Percentiles rank a stretch among this genome's conserved stretches.
Evolutionary conservation across 2,888 invertebrate species (phyloP).

Genomic region (Scaptomyza tumidula): DNA sequence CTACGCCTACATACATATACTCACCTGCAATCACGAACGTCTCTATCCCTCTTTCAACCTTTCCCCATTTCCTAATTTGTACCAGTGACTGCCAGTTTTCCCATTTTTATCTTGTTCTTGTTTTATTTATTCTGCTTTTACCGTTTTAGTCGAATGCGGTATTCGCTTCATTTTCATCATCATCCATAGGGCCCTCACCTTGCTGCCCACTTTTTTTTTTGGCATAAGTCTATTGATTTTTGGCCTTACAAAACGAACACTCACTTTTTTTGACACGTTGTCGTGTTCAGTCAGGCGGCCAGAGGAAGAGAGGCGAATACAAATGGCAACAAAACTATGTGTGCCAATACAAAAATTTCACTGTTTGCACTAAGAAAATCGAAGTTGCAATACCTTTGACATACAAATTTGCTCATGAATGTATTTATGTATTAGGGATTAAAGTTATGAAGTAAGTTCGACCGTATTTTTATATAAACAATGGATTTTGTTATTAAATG

Average conservation of each 20-base stretch:
- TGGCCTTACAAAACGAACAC: slow-evolving; percentile 19
- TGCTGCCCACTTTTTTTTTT: slow-evolving; percentile 52
- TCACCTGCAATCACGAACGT: neutral
- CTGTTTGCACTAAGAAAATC: slow-evolving; percentile 19
- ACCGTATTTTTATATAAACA: no score
- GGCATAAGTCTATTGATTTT: slow-evolving; percentile 66
- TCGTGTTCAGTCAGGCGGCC: slow-evolving; percentile 18
- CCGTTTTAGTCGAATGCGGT: slow-evolving; percentile 26
- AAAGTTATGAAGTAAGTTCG: neutral
- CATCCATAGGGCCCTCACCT: slow-evolving; percentile 16
- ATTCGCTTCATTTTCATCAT: slow-evolving; percentile 66
- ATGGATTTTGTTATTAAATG: no score
- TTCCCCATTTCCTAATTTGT: slow-evolving; percentile 7
- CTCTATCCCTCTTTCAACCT: neutral
- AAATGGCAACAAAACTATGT: slow-evolving; percentile 55
- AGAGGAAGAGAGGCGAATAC: slow-evolving; percentile 12
- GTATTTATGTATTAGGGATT: neutral
- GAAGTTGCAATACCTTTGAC: neutral
- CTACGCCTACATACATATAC: neutral
- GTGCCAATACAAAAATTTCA: slow-evolving; percentile 39
- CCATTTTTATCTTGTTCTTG: slow-evolving; percentile 44
- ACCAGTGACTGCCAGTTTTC: slow-evolving; percentile 46
- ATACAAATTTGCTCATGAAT: neutral
- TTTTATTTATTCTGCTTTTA: slow-evolving; percentile 33
- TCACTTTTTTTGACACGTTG: slow-evolving; percentile 48